Percentiles rank a stretch among this genome's conserved stretches.
These are phyloP conservation scores for Herpetotheres cachinnans DNA, from an alignment of 2,113 vertebrate species.

Conservation along the genomic window DNA sequence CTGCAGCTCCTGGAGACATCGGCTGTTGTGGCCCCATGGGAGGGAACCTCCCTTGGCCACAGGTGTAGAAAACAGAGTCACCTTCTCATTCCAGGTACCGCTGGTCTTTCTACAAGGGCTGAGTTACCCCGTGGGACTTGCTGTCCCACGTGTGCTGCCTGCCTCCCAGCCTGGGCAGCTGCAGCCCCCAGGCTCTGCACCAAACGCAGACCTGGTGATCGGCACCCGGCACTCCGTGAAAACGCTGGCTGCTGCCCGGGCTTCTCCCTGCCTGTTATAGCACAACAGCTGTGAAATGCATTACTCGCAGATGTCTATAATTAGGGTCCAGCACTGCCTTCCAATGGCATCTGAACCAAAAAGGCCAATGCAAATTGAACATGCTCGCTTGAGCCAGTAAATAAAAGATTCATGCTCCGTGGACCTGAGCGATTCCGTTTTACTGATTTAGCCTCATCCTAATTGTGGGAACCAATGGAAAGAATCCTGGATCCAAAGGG, in stretches of 20 bases:
- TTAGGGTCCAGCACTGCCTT: neutral
- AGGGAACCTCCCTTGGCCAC: neutral
- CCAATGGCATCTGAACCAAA: neutral
- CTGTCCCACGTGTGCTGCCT: neutral
- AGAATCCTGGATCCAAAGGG: neutral
- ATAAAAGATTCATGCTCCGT: neutral
- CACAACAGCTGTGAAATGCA: slow-evolving; percentile 39
- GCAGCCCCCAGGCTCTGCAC: neutral
- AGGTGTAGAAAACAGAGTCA: neutral
- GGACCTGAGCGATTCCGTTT: neutral
- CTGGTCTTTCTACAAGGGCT: neutral
- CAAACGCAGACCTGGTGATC: rapidly evolving
- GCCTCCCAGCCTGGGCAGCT: neutral
- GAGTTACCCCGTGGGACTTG: neutral
- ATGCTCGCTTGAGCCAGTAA: neutral
- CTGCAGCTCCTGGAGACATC: neutral
- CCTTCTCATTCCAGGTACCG: neutral
- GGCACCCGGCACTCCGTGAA: rapidly evolving
- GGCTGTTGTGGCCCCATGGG: neutral
- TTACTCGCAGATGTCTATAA: slow-evolving; percentile 28
- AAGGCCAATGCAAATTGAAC: neutral
- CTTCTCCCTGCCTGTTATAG: neutral
- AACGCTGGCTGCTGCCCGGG: neutral
- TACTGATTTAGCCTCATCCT: neutral
- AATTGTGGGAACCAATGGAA: neutral